Conservation (phyloP, 2,888 invertebrate species). For the Gerris lacustris region DNA sequence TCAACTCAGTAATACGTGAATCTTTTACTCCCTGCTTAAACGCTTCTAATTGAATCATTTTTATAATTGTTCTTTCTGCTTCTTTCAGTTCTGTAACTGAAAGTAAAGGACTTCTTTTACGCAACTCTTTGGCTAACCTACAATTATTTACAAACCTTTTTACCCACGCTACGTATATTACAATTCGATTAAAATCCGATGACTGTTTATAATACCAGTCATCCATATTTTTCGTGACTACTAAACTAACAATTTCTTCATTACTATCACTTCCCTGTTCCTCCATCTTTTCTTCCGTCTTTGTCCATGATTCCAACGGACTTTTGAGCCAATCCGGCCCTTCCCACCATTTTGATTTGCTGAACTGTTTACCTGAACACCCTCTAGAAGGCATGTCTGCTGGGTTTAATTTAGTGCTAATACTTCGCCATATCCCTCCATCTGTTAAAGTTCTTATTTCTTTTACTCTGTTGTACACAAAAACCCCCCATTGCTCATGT, state of each 20-base stretch:
- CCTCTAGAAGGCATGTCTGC: conserved; percentile 10
- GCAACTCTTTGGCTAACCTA: not conserved
- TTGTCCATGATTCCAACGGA: conserved; percentile 12
- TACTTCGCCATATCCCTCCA: not conserved
- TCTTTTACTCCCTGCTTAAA: not conserved
- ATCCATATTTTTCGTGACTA: not conserved
- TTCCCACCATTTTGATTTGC: conserved; percentile 13
- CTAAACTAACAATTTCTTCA: not conserved
- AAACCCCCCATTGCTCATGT: conserved; percentile 29
- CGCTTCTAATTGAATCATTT: not conserved
- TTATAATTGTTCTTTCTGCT: not conserved
- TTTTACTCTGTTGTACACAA: conserved; percentile 26
- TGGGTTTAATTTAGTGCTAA: not conserved
- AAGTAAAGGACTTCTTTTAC: not conserved
- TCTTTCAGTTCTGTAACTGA: not conserved
- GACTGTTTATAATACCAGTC: not conserved
- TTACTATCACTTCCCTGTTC: conserved; percentile 9
- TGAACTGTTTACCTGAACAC: not conserved
- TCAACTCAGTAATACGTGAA: not conserved
- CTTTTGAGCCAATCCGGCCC: conserved; percentile 13
- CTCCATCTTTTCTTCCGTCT: not conserved
- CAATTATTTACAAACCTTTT: not conserved
- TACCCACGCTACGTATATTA: conserved; percentile 12
- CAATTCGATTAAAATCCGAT: conserved; percentile 12
- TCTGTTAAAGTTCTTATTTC: conserved; percentile 24